Evolutionary conservation across 2,113 vertebrate genomes (phyloP), one percentile per base, ranked within the genome.

Genomic region (Phylloscopus whistleri): DNA sequence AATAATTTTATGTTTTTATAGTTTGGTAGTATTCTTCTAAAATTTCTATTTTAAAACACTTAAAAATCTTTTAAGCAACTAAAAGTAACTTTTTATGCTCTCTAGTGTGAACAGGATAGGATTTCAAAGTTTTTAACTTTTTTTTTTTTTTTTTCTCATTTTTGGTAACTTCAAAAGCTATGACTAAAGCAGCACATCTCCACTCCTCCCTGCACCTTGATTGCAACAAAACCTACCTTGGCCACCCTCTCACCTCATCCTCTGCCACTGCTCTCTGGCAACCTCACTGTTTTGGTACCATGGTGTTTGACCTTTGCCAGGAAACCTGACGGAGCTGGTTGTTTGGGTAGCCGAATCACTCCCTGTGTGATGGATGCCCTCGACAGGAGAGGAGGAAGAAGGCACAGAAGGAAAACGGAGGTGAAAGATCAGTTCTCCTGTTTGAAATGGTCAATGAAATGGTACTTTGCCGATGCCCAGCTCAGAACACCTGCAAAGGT

Each of bases 101-200:
- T 94, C 96, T 97, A 92, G 92, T 56, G 94, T 96, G 97, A 97
- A 92, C 87, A 97, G 84, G 73, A 93, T 91, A 94, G 68, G 89
- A 96, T 94, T 85, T 93, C 87, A 92, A 92, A 93, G 80, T 84
- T 84, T 96, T 92, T 16, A 90, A 92, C 72, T 76, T 88, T 80
- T 75, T 76, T 59, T 39, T 44, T 41, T 62, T 70, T 44, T 43
- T 70, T 56, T 70, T 75, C 77, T 37, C 67, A 84, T 97, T 97
- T 98, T 98, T 98, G 97, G 97, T 97, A 97, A 95, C 87, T 95
- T 97, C 93, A 77, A 97, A 97, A 96, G 94, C 94, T 97, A 97
- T 95, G 87, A 97, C 92, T 95, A 97, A 97, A 98, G 97, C 97
- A 98, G 96, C 91, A 62, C 62, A 55, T 95, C 81, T 91, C 89